Percentiles rank a stretch among this genome's conserved stretches.
phyloP scores from a whole-genome alignment of 2,888 invertebrate species.

The Rotaria magnacalcarata region DNA sequence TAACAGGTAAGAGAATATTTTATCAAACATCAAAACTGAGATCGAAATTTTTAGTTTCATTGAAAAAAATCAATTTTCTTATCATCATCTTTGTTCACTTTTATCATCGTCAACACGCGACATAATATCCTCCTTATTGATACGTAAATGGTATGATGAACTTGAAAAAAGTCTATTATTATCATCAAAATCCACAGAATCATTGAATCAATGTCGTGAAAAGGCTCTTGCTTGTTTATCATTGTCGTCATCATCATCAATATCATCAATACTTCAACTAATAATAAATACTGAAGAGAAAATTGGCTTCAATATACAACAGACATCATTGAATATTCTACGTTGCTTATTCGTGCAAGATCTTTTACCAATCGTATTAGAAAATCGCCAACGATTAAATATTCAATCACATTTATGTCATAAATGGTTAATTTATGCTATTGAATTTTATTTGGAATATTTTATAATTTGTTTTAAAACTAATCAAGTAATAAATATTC shows the following conservation, averaged over 20 bases:
- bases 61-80: neutral
- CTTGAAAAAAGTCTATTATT: neutral
- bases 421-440: slow-evolving; percentile 10
- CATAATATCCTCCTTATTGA: neutral
- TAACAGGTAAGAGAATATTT: neutral
- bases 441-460: slow-evolving; percentile 14
- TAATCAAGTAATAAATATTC: neutral
- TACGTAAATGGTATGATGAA: slow-evolving; percentile 1
- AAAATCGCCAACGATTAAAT: neutral
- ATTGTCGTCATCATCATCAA: neutral
- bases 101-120: neutral
- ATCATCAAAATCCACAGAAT: neutral
- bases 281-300: neutral
- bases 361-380: neutral
- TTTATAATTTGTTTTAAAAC: neutral
- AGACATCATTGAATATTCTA: neutral
- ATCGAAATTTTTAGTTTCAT: neutral
- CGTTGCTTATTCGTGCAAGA: neutral
- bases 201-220: neutral
- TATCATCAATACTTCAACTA: neutral
- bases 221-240: neutral
- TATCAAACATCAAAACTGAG: neutral
- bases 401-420: neutral
- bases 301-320: neutral
- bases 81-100: neutral